Percentiles rank a stretch among this genome's conserved stretches.
Evolutionary conservation across 2,797 vertebrate genomes (phyloP).

Genomic region (Epinephelus coioides): DNA sequence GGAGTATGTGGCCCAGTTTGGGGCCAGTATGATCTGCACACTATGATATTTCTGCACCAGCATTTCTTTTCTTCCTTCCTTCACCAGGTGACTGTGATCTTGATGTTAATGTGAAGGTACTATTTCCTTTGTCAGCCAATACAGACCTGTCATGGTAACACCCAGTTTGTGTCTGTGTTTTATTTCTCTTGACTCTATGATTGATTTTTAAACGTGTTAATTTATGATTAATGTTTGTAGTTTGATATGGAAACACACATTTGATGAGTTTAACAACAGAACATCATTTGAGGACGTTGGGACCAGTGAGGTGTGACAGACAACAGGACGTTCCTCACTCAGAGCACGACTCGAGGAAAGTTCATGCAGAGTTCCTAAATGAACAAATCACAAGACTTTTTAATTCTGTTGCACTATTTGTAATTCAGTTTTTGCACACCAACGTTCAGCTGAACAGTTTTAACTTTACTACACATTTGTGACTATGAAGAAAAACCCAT

Average conservation of each 20-base stretch:
- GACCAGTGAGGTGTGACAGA: too few relatives aligned
- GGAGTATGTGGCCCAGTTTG: conserved; percentile 5
- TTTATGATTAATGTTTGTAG: background rate
- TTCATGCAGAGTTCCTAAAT: too few relatives aligned
- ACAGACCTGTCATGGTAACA: conserved; percentile 66
- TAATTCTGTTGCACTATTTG: too few relatives aligned
- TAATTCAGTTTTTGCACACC: too few relatives aligned
- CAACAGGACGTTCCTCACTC: too few relatives aligned
- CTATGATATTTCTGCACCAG: conserved; percentile 58
- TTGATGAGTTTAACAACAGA: too few relatives aligned
- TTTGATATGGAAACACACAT: background rate
- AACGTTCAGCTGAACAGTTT: too few relatives aligned
- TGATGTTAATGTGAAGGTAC: conserved; percentile 57
- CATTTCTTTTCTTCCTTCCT: conserved; percentile 33
- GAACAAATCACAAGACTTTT: too few relatives aligned
- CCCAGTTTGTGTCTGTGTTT: conserved; percentile 18
- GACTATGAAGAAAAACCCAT: too few relatives aligned
- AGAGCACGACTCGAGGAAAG: too few relatives aligned
- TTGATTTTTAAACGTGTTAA: background rate
- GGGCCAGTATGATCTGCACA: background rate
- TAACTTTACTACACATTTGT: too few relatives aligned
- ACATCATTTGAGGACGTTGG: too few relatives aligned
- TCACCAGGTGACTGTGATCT: conserved; percentile 74
- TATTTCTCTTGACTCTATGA: conserved; percentile 23
- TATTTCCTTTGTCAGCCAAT: conserved; percentile 63